Base-by-base conservation (phyloP, 2,888 invertebrate species). In the Petrolisthes manimaculis region DNA sequence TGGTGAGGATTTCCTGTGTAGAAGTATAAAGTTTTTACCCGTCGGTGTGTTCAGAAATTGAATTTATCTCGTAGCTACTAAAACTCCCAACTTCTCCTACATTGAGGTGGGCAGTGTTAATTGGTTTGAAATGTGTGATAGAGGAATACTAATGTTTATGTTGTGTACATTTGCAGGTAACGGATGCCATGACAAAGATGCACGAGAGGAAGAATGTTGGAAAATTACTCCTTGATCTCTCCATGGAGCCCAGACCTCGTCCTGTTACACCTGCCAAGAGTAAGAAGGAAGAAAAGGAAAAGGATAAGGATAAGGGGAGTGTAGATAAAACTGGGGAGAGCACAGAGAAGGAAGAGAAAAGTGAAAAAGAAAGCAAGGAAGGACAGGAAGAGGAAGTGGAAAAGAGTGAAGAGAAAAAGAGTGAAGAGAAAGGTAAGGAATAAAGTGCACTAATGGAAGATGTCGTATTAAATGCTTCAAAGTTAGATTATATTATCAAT, bases 121-220 rank as follows among this genome's bases (percentile, higher is more conserved):
- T 37, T 37, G 2, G 37, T 37, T 37, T 2, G 37, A 37, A 37
- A 37, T 37, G 37, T 37, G 37, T 37, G 37, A 37, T 37, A 37
- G 37, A 37, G 37, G 37, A 37, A 37, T 37, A 37, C 37, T 2
- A 37, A 37, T 37, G 37, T 37, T 37, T 1, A 37, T 37, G 37
- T 37, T 37, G 37, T 37, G 37, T 37, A 37, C 37, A 37, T 37
- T 14, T 21, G 81, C 92, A 96, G 96, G 96, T 97, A 21, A 95
- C 95, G 54, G 97, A 97, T 92, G 97, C 97, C 6, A 97, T 97
- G 97, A 97, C 97, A 93, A 97, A 96, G 93, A 96, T 97, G 95
- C 97, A 97, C 93, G 97, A 97, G 92, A 95, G 97, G 92, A 97
- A 97, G 94, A 97, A 97, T 93, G 95, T 97, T 92, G 97, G 97